phyloP scores from a whole-genome alignment of 2,113 vertebrate genomes.

The Paralichthys olivaceus region DNA sequence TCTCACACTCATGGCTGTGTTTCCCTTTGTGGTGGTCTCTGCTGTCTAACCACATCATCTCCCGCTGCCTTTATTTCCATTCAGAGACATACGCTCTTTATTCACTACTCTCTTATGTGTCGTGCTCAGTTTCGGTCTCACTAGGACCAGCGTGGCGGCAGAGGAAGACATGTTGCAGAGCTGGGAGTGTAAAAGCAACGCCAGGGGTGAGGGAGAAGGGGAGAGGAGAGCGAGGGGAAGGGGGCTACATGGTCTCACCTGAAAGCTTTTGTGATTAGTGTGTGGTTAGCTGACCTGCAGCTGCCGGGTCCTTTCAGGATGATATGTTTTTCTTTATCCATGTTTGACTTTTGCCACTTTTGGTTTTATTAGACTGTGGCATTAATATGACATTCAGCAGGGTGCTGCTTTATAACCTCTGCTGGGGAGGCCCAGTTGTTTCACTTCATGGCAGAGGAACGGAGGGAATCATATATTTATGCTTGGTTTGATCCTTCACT shows the following conservation, averaged over 20 bases:
- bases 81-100: conserved; percentile 6
- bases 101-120: conserved; percentile 17
- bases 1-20: background rate
- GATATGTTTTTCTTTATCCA: conserved; percentile 44
- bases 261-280: conserved; percentile 49
- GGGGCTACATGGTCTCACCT: conserved; percentile 19
- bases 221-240: background rate
- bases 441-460: conserved; percentile 25
- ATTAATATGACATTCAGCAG: conserved; percentile 44
- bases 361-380: conserved; percentile 51
- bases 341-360: conserved; percentile 46
- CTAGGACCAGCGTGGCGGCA: background rate
- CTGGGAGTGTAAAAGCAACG: background rate
- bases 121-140: conserved; percentile 9
- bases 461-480: conserved; percentile 17
- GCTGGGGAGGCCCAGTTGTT: conserved; percentile 11
- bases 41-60: conserved; percentile 18
- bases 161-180: conserved; percentile 13
- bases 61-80: conserved; percentile 27
- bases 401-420: conserved; percentile 42
- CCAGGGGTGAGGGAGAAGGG: background rate
- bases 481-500: background rate
- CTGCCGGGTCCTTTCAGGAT: conserved; percentile 14
- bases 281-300: conserved; percentile 40
- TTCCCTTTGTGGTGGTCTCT: conserved; percentile 7